These are phyloP conservation scores for Semicossyphus pulcher DNA, from an alignment of 2,113 vertebrate genomes.

Conservation along the genomic window DNA sequence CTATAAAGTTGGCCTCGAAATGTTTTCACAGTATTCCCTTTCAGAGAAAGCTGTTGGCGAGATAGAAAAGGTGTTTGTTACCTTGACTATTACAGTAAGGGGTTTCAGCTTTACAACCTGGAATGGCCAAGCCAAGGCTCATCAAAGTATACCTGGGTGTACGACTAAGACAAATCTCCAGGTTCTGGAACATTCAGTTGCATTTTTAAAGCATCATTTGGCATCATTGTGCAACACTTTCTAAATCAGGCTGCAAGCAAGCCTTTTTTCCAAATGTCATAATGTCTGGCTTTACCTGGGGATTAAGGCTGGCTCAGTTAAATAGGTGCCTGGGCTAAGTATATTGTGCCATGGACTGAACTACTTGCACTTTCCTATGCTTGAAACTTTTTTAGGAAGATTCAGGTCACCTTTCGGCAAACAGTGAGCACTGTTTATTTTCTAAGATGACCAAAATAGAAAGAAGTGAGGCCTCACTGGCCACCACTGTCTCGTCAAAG, in stretches of 20 bases:
- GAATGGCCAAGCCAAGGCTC: no score
- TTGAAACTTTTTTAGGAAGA: not conserved
- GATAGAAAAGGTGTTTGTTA: not conserved
- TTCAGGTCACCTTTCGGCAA: not conserved
- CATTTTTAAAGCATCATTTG: no score
- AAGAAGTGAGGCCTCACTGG: not conserved
- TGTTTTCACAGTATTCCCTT: not conserved
- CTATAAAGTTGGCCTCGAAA: not conserved
- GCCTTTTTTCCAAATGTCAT: not conserved
- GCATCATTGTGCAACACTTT: no score
- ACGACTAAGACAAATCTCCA: no score
- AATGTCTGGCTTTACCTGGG: not conserved
- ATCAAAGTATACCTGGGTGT: no score
- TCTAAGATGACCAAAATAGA: constrained; percentile 41
- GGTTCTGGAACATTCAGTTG: no score
- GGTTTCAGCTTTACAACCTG: not conserved
- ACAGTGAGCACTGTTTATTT: constrained; percentile 28
- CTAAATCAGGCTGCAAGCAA: no score
- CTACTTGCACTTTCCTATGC: constrained; percentile 14
- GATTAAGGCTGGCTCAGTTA: not conserved
- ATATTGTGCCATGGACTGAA: constrained; percentile 1
- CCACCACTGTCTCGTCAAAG: constrained; percentile 27
- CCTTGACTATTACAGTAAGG: constrained; percentile 4
- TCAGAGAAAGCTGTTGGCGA: not conserved
- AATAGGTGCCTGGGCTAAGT: not conserved